Conservation (phyloP, 1,140 invertebrate genomes). For the Oncopeltus fasciatus region DNA sequence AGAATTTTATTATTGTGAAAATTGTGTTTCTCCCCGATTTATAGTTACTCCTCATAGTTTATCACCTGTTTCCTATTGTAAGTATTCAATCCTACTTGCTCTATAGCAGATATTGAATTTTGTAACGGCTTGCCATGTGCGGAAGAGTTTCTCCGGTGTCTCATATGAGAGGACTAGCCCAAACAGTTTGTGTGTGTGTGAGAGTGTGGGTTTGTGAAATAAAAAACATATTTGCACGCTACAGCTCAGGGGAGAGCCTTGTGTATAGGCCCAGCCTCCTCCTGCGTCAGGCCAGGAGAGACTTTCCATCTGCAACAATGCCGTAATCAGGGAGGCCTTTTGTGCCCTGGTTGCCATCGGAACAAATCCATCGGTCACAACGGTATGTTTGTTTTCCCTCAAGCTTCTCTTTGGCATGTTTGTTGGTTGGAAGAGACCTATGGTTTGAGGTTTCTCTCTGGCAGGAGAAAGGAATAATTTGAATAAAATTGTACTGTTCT, state of each 20-base stretch:
- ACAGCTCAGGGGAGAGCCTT: not conserved
- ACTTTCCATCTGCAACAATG: slow-evolving; percentile 10
- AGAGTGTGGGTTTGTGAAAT: not conserved
- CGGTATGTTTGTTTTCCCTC: slow-evolving; percentile 10
- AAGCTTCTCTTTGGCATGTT: not conserved
- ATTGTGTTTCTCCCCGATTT: no score
- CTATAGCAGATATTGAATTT: not conserved
- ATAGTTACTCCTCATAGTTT: no score
- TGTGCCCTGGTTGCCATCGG: not conserved
- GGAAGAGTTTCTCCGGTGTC: not conserved
- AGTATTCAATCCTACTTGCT: no score
- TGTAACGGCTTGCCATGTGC: not conserved
- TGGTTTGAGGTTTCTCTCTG: no score
- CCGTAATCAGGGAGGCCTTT: not conserved
- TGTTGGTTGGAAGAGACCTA: no score
- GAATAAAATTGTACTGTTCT: not conserved
- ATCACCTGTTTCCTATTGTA: no score
- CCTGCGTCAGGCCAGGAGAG: not conserved
- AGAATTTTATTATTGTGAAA: no score
- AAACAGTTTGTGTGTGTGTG: no score
- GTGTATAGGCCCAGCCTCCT: no score
- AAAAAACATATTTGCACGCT: slow-evolving; percentile 9
- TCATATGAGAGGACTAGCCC: not conserved
- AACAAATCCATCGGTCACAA: slow-evolving; percentile 14
- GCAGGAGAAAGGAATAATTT: not conserved